A percentile compares a stretch with the other conserved stretches of the same genome.
Evolutionary conservation across 2,888 invertebrate genomes (phyloP).

Genomic region (Brassicogethes aeneus): DNA sequence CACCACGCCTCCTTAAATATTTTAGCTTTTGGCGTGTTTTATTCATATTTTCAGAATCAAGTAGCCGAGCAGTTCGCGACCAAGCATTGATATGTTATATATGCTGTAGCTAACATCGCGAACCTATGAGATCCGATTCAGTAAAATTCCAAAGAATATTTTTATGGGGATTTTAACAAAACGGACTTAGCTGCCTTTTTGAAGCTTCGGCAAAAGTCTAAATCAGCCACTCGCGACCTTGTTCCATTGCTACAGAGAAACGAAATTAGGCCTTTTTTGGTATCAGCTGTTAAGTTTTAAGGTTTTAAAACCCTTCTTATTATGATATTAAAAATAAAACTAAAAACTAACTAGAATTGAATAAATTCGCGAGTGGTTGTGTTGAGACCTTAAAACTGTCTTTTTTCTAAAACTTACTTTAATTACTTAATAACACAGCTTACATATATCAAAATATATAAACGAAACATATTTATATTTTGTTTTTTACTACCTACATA

Average conservation of each 20-base stretch:
- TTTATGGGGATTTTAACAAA: too few relatives aligned
- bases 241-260: not conserved
- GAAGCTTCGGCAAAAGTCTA: constrained; percentile 6
- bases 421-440: constrained; percentile 41
- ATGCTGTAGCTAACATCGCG: not conserved
- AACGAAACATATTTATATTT: constrained; percentile 33
- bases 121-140: too few relatives aligned
- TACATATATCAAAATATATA: constrained; percentile 41
- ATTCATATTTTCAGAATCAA: constrained; percentile 6
- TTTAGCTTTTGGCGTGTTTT: constrained; percentile 25
- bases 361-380: not conserved
- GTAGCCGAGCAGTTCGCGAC: constrained; percentile 31
- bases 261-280: constrained; percentile 3
- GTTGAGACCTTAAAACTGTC: constrained; percentile 4
- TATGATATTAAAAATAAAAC: too few relatives aligned
- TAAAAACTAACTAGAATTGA: not conserved
- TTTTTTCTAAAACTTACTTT: constrained; percentile 31
- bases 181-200: not conserved
- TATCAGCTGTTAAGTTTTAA: not conserved
- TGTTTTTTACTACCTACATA: constrained; percentile 38
- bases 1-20: constrained; percentile 10
- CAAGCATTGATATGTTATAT: constrained; percentile 38
- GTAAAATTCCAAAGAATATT: too few relatives aligned
- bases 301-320: too few relatives aligned
- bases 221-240: not conserved